These are phyloP conservation scores for Papilio machaon DNA, from an alignment of 1,140 invertebrate genomes.

Conservation along the genomic window DNA sequence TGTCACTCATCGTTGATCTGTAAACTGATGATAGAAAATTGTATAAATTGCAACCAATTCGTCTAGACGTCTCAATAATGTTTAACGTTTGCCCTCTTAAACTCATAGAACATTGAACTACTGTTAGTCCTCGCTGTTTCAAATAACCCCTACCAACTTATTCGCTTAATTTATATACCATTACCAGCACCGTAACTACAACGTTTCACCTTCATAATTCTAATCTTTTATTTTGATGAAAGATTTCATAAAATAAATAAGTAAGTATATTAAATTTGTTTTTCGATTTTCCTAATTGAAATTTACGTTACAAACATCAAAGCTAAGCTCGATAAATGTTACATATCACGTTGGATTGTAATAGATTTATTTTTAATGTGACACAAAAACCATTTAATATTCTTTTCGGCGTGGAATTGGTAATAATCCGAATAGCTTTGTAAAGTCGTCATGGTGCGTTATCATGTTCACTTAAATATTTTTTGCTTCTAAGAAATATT, in stretches of 20 bases:
- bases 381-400: conserved; percentile 45
- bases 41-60: conserved; percentile 12
- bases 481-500: too few species aligned
- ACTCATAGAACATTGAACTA: conserved; percentile 37
- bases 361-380: conserved; percentile 43
- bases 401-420: conserved; percentile 58
- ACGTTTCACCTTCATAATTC: neutral
- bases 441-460: conserved; percentile 57
- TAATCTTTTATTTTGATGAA: conserved; percentile 4
- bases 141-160: neutral
- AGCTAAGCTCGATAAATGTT: conserved; percentile 11
- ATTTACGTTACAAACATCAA: conserved; percentile 17
- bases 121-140: conserved; percentile 27
- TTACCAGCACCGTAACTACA: neutral
- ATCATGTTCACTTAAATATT: conserved; percentile 42
- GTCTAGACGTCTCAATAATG: conserved; percentile 42
- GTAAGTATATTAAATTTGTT: neutral
- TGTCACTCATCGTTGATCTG: neutral
- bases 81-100: conserved; percentile 34
- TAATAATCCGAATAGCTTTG: conserved; percentile 58
- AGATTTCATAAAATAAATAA: neutral
- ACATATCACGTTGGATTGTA: neutral
- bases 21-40: neutral
- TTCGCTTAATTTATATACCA: conserved; percentile 18
- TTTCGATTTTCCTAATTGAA: neutral